Evolutionary conservation across 2,113 vertebrate genomes (phyloP).

Genomic region (Sakesphorus luctuosus): DNA sequence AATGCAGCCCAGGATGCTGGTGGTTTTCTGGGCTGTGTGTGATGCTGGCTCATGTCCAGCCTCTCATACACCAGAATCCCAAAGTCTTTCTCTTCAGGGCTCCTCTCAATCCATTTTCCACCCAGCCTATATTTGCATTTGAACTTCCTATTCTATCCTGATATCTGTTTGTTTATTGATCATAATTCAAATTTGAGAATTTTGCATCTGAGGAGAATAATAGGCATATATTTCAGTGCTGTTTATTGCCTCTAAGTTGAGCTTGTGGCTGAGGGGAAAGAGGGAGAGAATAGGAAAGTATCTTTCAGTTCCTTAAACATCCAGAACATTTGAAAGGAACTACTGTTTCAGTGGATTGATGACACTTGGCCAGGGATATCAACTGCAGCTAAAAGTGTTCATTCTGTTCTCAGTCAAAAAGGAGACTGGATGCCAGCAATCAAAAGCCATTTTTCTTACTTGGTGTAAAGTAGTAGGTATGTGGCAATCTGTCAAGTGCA

Average conservation of each 20-base stretch:
- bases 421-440: not conserved
- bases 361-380: not conserved
- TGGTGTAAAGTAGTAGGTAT: not conserved
- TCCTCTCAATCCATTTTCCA: not conserved
- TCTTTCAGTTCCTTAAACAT: not conserved
- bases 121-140: not conserved
- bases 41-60: not conserved
- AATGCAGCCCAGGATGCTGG: not conserved
- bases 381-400: not conserved
- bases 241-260: not conserved
- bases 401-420: not conserved
- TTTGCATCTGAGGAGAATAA: not conserved
- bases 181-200: not conserved
- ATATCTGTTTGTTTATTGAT: not conserved
- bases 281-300: not conserved
- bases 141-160: not conserved
- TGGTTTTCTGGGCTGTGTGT: not conserved
- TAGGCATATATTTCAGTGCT: not conserved
- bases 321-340: not conserved
- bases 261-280: not conserved
- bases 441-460: not conserved
- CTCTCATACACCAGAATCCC: not conserved
- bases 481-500: not conserved
- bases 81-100: not conserved
- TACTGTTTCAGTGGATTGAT: not conserved